Base-by-base conservation (phyloP, 2,888 invertebrate genomes). In the Agonopterix subpropinquella region DNA sequence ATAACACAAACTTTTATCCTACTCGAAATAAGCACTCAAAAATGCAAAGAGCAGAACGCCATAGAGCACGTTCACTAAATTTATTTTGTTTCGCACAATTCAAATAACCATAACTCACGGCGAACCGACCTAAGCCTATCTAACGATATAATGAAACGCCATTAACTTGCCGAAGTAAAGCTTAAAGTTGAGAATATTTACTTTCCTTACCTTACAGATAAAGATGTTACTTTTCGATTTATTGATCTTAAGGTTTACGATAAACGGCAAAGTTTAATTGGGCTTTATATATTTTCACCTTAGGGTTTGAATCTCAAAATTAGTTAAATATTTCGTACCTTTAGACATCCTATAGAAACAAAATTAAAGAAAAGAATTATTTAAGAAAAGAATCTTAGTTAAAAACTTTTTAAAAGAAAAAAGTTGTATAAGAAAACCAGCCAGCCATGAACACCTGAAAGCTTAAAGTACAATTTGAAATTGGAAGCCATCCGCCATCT, bases 21-120 rank as follows among this genome's bases (percentile, higher is more conserved):
- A 68, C 79, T 73, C 78, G 84, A 88, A 88, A 88, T 88, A 88
- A 88, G 88, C 88, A 88, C 88, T 88, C 88, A 88, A 88, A 88
- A 88, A 88, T 88, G 88, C 88, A 88, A 87, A 87, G 85, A 86
- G 87, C 86, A 86, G 81, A 85, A 84, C 86, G 77, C 73, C 64
- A 85, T 80, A 86, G 84, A 77, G 86, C 88, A 88, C 88, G 88
- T 88, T 84, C 84, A 77, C 77, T 84, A 84, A 88, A 88, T 88
- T 88, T 88, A 88, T 88, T 87, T 87, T 87, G 88, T 87, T 87
- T 87, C 86, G 80, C 73, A 87, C 87, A 86, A 87, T 88, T 88
- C 87, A 88, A 88, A 88, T 88, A 88, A 88, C 88, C 88, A 88
- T 88, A 87, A 88, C 69, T 88, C 88, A 88, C 81, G 66, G 70